Evolutionary conservation across 2,888 invertebrate genomes (phyloP).

Genomic region (Silvanus unidentatus): DNA sequence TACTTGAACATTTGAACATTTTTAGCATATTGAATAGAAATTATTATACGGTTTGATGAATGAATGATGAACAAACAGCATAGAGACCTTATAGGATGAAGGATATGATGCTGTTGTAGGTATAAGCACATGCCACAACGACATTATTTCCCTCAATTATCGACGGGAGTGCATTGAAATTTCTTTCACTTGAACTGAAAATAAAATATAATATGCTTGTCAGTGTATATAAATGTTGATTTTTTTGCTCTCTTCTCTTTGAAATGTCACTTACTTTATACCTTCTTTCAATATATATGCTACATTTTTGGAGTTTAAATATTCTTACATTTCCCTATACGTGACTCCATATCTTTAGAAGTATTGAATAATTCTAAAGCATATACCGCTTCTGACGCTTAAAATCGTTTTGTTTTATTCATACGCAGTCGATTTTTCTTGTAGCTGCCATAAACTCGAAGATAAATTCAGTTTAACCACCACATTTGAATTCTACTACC

Average conservation of each 20-base stretch:
- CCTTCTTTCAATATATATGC: conserved; percentile 30
- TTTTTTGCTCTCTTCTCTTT: conserved; percentile 5
- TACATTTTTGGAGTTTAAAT: conserved; percentile 30
- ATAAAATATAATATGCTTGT: no score
- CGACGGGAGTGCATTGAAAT: no score
- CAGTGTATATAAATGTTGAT: neutral
- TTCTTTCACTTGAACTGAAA: no score
- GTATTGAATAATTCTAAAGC: conserved; percentile 43
- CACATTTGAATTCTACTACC: conserved; percentile 34
- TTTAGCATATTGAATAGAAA: no score
- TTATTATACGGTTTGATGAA: no score
- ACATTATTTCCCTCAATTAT: no score
- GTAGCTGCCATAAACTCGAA: conserved; percentile 38
- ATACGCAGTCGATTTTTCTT: conserved; percentile 41
- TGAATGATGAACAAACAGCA: no score
- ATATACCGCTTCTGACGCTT: conserved; percentile 37
- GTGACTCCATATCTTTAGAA: conserved; percentile 41
- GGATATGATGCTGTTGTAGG: no score
- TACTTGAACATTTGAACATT: no score
- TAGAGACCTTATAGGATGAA: no score
- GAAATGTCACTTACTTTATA: conserved; percentile 27
- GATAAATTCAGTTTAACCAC: conserved; percentile 36
- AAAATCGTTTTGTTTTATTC: conserved; percentile 45
- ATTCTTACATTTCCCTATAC: conserved; percentile 38
- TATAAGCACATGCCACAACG: no score